Conservation (phyloP, 2,797 vertebrate species). For the Poecile montanus region DNA sequence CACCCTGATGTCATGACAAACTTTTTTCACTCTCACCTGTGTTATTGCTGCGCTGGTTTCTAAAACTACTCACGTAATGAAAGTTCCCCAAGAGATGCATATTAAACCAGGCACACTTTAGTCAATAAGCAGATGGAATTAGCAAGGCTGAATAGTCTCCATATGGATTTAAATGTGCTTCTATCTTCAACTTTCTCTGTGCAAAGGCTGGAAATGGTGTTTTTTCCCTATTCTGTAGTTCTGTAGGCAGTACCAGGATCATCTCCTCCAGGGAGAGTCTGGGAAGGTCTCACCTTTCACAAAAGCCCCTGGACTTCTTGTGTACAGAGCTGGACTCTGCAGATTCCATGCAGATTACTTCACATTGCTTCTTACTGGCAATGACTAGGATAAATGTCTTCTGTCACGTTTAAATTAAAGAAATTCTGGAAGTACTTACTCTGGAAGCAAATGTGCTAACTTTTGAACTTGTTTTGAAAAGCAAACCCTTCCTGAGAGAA, state of each 20-base stretch:
- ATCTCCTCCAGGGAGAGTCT: fast-evolving
- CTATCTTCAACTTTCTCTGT: background rate
- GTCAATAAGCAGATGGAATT: background rate
- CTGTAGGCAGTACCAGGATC: background rate
- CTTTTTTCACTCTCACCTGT: background rate
- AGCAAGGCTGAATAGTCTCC: background rate
- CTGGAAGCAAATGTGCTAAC: background rate
- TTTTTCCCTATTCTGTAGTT: background rate
- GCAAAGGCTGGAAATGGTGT: background rate
- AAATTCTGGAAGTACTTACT: background rate
- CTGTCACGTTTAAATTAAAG: background rate
- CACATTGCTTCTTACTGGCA: background rate
- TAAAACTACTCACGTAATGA: background rate
- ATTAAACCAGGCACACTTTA: background rate
- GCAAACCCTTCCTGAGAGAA: background rate
- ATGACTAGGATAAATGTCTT: background rate
- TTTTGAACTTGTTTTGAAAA: background rate
- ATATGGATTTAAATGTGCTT: background rate
- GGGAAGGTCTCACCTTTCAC: background rate
- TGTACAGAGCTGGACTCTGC: background rate
- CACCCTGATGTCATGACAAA: background rate
- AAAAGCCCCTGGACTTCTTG: background rate
- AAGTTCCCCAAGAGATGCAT: background rate
- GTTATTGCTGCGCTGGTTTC: background rate
- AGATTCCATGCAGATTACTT: background rate